These are phyloP conservation scores for Cyanocitta stelleri DNA, from an alignment of 2,113 vertebrate genomes.

Conservation along the genomic window DNA sequence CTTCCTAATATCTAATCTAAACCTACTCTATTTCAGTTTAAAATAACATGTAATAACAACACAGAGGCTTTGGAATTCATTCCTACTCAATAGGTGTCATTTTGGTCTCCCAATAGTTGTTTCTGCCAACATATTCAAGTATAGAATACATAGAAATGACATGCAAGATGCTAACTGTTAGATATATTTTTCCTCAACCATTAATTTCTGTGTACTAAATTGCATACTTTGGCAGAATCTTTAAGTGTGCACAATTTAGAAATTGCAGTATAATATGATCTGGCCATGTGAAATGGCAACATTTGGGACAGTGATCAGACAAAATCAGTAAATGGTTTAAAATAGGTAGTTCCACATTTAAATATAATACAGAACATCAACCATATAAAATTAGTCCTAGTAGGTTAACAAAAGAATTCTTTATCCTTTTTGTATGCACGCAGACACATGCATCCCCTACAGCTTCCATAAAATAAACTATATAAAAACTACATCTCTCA, in stretches of 20 bases:
- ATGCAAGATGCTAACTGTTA: background rate
- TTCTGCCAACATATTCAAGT: background rate
- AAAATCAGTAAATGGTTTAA: slow-evolving; percentile 8
- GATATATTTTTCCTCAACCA: background rate
- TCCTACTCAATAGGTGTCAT: slow-evolving; percentile 35
- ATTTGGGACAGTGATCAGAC: background rate
- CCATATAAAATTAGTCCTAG: background rate
- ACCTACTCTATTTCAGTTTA: background rate
- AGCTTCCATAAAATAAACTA: background rate
- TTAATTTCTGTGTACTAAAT: slow-evolving; percentile 1
- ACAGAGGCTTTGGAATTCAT: slow-evolving; percentile 27
- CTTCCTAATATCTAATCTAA: background rate
- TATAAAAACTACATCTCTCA: background rate
- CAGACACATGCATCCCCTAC: background rate
- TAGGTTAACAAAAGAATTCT: background rate
- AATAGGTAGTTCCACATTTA: slow-evolving; percentile 33
- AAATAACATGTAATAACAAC: slow-evolving; percentile 33
- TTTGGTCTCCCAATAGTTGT: slow-evolving; percentile 36
- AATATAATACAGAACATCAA: background rate
- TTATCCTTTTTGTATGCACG: background rate
- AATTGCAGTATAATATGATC: slow-evolving; percentile 5
- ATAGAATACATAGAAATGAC: background rate
- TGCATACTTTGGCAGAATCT: background rate
- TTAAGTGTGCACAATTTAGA: background rate
- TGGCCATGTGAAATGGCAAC: background rate